Evolutionary conservation across 2,888 invertebrate species (phyloP), one percentile per base, ranked within the genome.

Genomic region (Platycheirus albimanus): DNA sequence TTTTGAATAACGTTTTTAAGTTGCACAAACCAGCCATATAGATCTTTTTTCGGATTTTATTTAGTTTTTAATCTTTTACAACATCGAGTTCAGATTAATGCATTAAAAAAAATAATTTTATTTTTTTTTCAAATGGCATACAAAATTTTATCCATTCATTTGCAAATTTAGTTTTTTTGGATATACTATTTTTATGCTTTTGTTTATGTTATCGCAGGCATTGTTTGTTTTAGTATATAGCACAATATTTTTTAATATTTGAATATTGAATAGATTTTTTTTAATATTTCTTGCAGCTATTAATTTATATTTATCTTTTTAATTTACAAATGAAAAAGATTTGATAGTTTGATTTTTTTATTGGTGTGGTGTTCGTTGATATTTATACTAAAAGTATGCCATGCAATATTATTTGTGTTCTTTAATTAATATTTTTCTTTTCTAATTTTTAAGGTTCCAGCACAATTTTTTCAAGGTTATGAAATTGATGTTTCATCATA

Each of bases 361-460:
- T 45, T 38, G 47, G 61, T 72, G 54, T 45, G 6, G 38, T 47
- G 58, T 72, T 78, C 78, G 78, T 33, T 13, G 5, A 3, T 5
- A 38, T 3, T 3, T 13, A 49, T 56, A 71, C 56, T 47, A 70
- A 67, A 67, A 51, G 33, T 75, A 67, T 67, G 58, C 51, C 36
- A 13, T 13, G 51, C 28, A 61, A 19, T 45, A 33, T 36, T 45
- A 8, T 33, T 33, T 33, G 33, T 17, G 2, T 52, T 36, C 56
- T 52, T 1, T 15, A 24, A 38, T 0, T 33, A 1, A 33, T 24
- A 24, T 24, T 24, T 8, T 43, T 17, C 1, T 52, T 36, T 66
- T 52, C 2, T n/a, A 36, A 38, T 0, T 19, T 45, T 45, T 11
- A 3, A 1, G n/a, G 45, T 58, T 78, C 78, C 78, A 78, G 72